phyloP scores from a whole-genome alignment of 2,888 invertebrate species.

The Timema podura region DNA sequence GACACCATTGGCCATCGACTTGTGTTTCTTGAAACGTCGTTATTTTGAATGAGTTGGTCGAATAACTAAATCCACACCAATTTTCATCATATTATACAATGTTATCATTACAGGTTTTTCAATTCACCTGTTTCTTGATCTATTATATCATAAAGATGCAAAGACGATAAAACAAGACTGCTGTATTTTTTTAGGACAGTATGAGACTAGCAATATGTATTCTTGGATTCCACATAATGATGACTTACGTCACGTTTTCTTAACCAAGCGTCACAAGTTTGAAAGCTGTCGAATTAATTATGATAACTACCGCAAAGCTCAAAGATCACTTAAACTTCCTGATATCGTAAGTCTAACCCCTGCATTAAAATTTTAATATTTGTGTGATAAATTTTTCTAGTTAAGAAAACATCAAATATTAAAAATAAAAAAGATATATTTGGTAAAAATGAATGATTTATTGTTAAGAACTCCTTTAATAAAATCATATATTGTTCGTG shows the following conservation, averaged over 20 bases:
- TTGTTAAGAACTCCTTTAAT: no score
- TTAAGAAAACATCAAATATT: no score
- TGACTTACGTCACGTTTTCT: background rate
- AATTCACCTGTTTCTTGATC: background rate
- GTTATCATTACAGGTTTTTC: background rate
- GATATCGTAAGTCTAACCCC: no score
- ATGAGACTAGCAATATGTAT: background rate
- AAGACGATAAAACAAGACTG: background rate
- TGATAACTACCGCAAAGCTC: no score
- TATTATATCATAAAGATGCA: background rate
- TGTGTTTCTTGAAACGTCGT: conserved; percentile 6
- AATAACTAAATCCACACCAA: background rate
- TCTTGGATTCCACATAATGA: background rate
- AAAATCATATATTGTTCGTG: no score
- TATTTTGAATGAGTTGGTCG: conserved; percentile 2
- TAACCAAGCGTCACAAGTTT: background rate
- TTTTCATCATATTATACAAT: background rate
- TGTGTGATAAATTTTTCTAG: no score
- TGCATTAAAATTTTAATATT: no score
- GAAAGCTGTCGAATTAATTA: no score
- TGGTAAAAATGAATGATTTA: no score
- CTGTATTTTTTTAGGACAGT: background rate
- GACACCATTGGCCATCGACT: conserved; percentile 2
- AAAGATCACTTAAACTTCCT: no score
- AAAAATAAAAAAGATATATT: no score